Percentiles rank a stretch among this genome's conserved stretches.
phyloP scores from a whole-genome alignment of 1,140 invertebrate genomes.

The Cryptotermes secundus region DNA sequence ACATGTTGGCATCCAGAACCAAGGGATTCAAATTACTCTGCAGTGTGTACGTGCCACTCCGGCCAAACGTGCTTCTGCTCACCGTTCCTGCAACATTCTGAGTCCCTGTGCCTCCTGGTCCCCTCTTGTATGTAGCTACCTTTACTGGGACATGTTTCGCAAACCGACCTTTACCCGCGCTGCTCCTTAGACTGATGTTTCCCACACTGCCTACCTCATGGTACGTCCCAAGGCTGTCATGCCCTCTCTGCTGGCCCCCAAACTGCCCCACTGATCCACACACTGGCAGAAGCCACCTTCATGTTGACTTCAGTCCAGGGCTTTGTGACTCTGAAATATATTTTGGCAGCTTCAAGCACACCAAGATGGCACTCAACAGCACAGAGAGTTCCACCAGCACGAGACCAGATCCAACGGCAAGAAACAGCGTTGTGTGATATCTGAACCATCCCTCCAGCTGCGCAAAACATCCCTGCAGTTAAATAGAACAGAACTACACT shows the following conservation, averaged over 20 bases:
- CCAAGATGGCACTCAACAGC: slow-evolving; percentile 32
- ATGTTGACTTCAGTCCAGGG: slow-evolving; percentile 3
- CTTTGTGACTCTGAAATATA: not conserved
- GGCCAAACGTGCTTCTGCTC: slow-evolving; percentile 25
- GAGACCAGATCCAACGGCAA: slow-evolving; percentile 62
- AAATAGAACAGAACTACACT: too few species aligned
- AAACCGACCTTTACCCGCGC: not conserved
- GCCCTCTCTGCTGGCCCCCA: not conserved
- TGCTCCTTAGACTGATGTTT: not conserved
- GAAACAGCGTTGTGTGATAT: slow-evolving; percentile 70
- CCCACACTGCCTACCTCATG: not conserved
- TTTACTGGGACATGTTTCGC: not conserved
- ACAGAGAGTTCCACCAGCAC: slow-evolving; percentile 60
- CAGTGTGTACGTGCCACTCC: slow-evolving; percentile 31
- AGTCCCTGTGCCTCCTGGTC: not conserved
- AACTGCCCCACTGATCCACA: not conserved
- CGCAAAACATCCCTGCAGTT: slow-evolving; percentile 64
- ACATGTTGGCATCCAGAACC: not conserved
- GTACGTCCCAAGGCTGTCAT: not conserved
- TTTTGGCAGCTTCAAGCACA: slow-evolving; percentile 21
- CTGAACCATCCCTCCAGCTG: slow-evolving; percentile 75
- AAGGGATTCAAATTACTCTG: slow-evolving; percentile 19
- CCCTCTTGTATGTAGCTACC: not conserved
- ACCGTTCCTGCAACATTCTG: slow-evolving; percentile 17
- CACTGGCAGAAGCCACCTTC: slow-evolving; percentile 6